Conservation (phyloP, 2,888 invertebrate species). For the Diaprepes abbreviatus region DNA sequence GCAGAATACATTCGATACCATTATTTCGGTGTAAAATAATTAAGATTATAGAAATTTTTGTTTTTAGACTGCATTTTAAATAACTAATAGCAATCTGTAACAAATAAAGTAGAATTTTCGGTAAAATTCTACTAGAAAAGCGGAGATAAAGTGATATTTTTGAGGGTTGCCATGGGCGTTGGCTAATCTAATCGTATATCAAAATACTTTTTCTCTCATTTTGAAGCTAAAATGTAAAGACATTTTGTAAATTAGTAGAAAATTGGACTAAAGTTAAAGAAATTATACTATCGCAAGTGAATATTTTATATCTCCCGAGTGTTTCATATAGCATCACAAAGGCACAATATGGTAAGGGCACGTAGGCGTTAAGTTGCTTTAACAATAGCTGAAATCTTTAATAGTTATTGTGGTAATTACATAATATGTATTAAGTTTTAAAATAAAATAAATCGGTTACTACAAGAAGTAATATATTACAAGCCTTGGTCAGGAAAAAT, state of each 20-base stretch:
- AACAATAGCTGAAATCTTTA: no score
- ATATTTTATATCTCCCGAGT: slow-evolving; percentile 19
- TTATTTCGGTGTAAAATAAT: slow-evolving; percentile 13
- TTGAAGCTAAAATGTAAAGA: slow-evolving; percentile 1
- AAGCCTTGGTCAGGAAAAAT: no score
- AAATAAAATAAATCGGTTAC: no score
- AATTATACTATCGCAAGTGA: neutral
- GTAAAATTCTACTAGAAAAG: neutral
- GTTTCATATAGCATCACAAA: neutral
- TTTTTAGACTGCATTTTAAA: slow-evolving; percentile 8
- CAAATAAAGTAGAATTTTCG: neutral
- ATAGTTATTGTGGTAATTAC: no score
- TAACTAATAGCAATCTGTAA: neutral
- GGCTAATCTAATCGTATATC: slow-evolving; percentile 15
- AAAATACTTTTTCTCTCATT: neutral
- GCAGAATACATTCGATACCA: slow-evolving; percentile 7
- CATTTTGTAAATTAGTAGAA: neutral
- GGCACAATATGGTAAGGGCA: slow-evolving; percentile 35
- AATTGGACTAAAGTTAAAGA: neutral
- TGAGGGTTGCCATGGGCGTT: slow-evolving; percentile 31
- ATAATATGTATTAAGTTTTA: no score
- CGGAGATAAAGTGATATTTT: slow-evolving; percentile 3
- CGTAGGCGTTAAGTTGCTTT: neutral
- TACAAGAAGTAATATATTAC: no score
- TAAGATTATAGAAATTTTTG: slow-evolving; percentile 10